phyloP scores from a whole-genome alignment of 2,113 vertebrate genomes.

The Megaleporinus macrocephalus region DNA sequence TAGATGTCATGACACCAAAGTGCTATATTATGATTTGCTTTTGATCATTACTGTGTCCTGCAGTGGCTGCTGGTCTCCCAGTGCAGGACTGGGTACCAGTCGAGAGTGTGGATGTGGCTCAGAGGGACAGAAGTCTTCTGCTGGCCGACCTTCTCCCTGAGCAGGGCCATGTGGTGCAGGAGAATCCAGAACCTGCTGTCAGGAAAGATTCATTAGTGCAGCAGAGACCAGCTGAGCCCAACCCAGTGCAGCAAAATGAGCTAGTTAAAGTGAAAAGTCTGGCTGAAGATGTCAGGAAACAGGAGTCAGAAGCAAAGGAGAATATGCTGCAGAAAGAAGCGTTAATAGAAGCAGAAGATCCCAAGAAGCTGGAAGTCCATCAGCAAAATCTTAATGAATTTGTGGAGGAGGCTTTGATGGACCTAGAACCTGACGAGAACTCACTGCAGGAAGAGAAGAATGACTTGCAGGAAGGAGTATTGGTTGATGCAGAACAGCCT shows the following conservation, averaged over 20 bases:
- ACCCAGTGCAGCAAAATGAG: background rate
- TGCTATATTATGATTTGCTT: background rate
- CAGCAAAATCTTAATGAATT: background rate
- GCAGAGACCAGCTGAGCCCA: constrained; percentile 2
- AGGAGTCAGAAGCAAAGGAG: background rate
- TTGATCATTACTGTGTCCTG: background rate
- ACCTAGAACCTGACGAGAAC: constrained; percentile 37
- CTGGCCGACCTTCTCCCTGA: constrained; percentile 51
- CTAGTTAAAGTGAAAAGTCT: background rate
- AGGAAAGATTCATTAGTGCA: background rate
- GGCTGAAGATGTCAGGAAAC: background rate
- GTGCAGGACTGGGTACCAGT: background rate
- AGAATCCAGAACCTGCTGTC: constrained; percentile 50
- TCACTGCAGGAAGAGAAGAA: background rate
- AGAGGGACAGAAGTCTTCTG: constrained; percentile 35
- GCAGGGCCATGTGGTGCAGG: constrained; percentile 62
- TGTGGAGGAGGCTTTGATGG: constrained; percentile 11
- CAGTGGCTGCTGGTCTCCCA: constrained; percentile 60
- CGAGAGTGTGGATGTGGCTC: background rate
- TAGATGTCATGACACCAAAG: background rate
- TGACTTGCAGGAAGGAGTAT: background rate
- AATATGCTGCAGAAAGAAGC: background rate
- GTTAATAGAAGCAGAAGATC: background rate
- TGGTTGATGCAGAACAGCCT: background rate
- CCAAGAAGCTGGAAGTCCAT: background rate